These are phyloP conservation scores for Chelon auratus DNA, from an alignment of 2,797 vertebrate species.

Conservation along the genomic window DNA sequence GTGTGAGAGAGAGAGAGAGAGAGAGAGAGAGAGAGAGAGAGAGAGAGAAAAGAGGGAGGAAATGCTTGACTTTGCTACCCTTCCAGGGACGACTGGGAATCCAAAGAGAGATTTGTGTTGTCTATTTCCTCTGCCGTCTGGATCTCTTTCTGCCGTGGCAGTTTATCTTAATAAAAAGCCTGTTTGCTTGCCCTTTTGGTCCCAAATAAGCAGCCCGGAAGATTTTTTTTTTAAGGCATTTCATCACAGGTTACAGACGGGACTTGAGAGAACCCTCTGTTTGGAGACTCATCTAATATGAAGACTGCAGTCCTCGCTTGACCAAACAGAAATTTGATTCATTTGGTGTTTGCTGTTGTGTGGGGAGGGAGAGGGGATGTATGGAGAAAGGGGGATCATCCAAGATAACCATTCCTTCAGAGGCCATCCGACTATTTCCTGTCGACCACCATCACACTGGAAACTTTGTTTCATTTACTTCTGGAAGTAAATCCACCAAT, in stretches of 20 bases:
- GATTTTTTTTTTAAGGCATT: constrained; percentile 23
- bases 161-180: constrained; percentile 53
- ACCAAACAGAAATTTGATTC: constrained; percentile 35
- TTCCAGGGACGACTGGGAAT: constrained; percentile 12
- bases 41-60: not conserved
- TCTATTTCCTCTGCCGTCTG: constrained; percentile 31
- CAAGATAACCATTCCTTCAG: not conserved
- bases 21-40: not conserved
- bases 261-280: constrained; percentile 34
- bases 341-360: constrained; percentile 16
- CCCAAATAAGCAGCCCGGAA: constrained; percentile 41
- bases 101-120: constrained; percentile 1
- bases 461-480: constrained; percentile 2
- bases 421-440: constrained; percentile 11
- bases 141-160: constrained; percentile 28
- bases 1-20: too few species aligned
- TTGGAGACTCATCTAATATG: constrained; percentile 32
- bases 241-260: constrained; percentile 37
- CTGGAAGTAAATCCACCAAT: not conserved
- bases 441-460: too few species aligned
- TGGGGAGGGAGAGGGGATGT: not conserved
- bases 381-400: not conserved
- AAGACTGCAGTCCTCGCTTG: constrained; percentile 16
- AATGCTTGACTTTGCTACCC: constrained; percentile 1
- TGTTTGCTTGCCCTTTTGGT: constrained; percentile 48